Percentiles rank a stretch among this genome's conserved stretches.
phyloP scores from a whole-genome alignment of 2,113 vertebrate species.

The Suncus etruscus region DNA sequence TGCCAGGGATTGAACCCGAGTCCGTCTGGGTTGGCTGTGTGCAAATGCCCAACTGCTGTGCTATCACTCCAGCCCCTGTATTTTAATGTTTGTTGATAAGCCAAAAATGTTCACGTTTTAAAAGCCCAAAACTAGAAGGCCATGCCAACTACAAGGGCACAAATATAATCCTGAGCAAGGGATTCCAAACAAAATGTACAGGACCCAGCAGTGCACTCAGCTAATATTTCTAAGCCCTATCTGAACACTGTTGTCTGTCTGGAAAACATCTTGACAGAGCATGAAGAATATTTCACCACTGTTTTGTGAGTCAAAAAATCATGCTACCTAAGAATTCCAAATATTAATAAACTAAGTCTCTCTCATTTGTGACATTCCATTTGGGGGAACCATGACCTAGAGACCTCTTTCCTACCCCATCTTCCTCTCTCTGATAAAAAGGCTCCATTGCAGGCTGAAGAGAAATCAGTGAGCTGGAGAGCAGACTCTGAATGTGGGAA shows the following conservation, averaged over 20 bases:
- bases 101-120: background rate
- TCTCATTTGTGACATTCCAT: background rate
- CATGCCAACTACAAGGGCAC: background rate
- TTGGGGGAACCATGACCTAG: background rate
- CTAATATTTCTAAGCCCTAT: background rate
- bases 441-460: too few species aligned
- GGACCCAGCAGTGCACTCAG: background rate
- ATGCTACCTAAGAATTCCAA: background rate
- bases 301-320: slow-evolving; percentile 11
- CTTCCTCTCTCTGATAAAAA: too few species aligned
- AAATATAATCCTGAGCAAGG: background rate
- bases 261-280: background rate
- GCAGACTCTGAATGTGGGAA: too few species aligned
- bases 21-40: too few species aligned
- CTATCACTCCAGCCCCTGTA: background rate
- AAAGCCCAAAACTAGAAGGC: background rate
- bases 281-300: background rate
- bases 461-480: too few species aligned
- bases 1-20: too few species aligned
- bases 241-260: background rate
- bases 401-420: too few species aligned
- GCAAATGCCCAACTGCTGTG: too few species aligned
- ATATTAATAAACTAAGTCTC: slow-evolving; percentile 29
- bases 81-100: background rate
- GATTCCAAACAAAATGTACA: background rate